Percentiles rank a stretch among this genome's conserved stretches.
Conservation (phyloP, 2,797 vertebrate genomes). For the Botia almorhae region DNA sequence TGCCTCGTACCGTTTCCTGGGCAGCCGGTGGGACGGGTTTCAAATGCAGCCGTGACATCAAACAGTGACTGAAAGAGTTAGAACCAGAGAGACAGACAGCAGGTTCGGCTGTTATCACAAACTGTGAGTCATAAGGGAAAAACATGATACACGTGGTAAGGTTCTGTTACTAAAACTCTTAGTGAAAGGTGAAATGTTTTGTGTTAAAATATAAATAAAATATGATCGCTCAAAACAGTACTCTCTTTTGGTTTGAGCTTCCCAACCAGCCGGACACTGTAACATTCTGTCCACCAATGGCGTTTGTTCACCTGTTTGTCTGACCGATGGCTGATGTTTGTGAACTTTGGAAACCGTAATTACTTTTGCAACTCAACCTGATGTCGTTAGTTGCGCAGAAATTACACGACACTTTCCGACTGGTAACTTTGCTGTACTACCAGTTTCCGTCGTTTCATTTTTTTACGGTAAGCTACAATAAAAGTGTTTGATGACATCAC, state of each 20-base stretch:
- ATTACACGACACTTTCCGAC: background rate
- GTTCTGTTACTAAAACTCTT: slow-evolving; percentile 1
- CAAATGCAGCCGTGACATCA: slow-evolving; percentile 37
- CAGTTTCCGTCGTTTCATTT: no score
- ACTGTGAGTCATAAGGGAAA: slow-evolving; percentile 12
- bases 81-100: slow-evolving; percentile 19
- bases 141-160: slow-evolving; percentile 34
- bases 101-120: slow-evolving; percentile 29
- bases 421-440: background rate
- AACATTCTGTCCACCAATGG: background rate
- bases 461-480: background rate
- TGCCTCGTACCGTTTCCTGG: slow-evolving; percentile 71
- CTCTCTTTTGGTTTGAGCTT: background rate
- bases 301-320: background rate
- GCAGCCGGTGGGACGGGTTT: slow-evolving; percentile 65
- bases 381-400: background rate
- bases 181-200: background rate
- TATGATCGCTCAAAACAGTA: background rate
- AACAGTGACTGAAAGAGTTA: slow-evolving; percentile 25
- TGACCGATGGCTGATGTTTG: background rate
- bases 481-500: slow-evolving; percentile 1
- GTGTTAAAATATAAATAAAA: background rate
- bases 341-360: background rate
- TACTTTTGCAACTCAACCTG: background rate
- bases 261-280: background rate